Conservation (phyloP, 2,888 invertebrate genomes). For the Sinopyrophorus schimmeli region DNA sequence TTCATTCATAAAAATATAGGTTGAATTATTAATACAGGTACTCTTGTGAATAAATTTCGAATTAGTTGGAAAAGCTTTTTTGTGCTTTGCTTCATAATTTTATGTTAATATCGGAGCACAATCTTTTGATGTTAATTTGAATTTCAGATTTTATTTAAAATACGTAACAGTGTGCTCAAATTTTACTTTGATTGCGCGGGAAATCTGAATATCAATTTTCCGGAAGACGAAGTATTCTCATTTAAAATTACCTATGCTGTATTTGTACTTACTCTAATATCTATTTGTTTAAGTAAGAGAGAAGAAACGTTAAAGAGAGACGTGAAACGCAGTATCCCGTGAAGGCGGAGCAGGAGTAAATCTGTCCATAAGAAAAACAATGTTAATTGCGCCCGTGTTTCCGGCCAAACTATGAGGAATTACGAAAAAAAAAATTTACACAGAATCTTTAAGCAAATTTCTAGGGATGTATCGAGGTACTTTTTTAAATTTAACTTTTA, state of each 20-base stretch:
- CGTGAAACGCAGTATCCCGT: no score
- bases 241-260: slow-evolving; percentile 27
- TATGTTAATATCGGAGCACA: slow-evolving; percentile 26
- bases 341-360: no score
- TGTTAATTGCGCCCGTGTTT: no score
- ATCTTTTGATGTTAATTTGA: slow-evolving; percentile 30
- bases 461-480: no score
- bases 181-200: slow-evolving; percentile 23
- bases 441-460: no score
- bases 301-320: no score
- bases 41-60: slow-evolving; percentile 7
- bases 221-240: slow-evolving; percentile 15
- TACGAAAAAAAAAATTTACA: no score
- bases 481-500: no score
- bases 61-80: slow-evolving; percentile 20
- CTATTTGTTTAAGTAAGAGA: slow-evolving; percentile 15
- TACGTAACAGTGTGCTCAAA: slow-evolving; percentile 24
- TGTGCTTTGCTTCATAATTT: slow-evolving; percentile 23
- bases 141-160: slow-evolving; percentile 29
- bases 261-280: slow-evolving; percentile 19
- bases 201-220: slow-evolving; percentile 26
- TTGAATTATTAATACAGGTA: no score
- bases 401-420: no score
- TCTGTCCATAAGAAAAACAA: no score
- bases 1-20: no score